Base-by-base conservation (phyloP, 2,888 invertebrate species). In the Busseola fusca region DNA sequence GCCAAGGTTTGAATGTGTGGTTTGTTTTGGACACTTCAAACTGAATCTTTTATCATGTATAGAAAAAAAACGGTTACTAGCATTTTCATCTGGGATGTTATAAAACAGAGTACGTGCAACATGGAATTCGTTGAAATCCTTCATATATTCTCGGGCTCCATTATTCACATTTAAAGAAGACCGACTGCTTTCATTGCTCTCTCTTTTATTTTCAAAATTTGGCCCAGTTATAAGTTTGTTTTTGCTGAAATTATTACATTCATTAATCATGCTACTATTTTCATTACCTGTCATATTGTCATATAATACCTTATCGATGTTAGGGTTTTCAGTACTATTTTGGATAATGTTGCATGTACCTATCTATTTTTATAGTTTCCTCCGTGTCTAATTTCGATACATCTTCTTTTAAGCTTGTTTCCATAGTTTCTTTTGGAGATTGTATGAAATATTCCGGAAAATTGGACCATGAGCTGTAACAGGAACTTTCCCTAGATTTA, bases 321-420 rank as follows among this genome's bases (percentile, higher is more conserved):
- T 45, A 30, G 40, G 37, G 34, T 68, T 52, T 40, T 56, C 52
- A 58, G 25, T 52, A 18, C 16, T 58, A 34, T 52, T 45, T 54
- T 62, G 37, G 2, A 48, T 50, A 25, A 64, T 62, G 34, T 67
- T 67, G 21, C 67, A 63, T 58, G n/a, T n/a, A n/a, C n/a, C 63
- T 67, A 10, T 73, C 48, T 25, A 72, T 42, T 64, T 65, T 63
- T 30, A 69, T 71, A 14, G 63, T 72, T 40, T 76, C 76, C n/a
- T 74, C 72, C 10, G 65, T 52, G 54, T 78, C 66, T 52, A 74
- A 71, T 59, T 84, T 75, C 54, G 81, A 75, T 0, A 79, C 69
- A 67, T 84, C 80, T 59, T 84, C 80, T 58, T 84, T 74, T 34
- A 85, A 42, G 54, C 82, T 83, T 58, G 74, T 76, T 63, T 81